Conservation (phyloP, 1,140 invertebrate species). For the Atta cephalotes region DNA sequence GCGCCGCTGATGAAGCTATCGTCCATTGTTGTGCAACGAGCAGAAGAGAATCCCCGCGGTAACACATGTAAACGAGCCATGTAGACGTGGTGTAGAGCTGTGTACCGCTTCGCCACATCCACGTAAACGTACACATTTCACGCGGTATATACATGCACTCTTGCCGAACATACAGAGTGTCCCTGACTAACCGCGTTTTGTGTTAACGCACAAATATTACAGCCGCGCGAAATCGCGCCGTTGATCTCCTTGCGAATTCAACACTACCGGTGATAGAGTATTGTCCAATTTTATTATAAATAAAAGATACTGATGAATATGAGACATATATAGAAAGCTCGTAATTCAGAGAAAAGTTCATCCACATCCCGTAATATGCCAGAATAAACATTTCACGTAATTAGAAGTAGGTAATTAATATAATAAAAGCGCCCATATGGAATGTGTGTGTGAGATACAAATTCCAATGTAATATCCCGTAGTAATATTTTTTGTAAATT, state of each 20-base stretch:
- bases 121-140: slow-evolving; percentile 72
- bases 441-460: too few relatives aligned
- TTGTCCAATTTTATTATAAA: slow-evolving; percentile 25
- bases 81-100: slow-evolving; percentile 48
- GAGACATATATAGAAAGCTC: not conserved
- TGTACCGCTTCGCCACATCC: slow-evolving; percentile 58
- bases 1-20: slow-evolving; percentile 78
- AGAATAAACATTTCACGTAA: not conserved
- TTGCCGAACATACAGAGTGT: slow-evolving; percentile 44
- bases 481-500: too few relatives aligned
- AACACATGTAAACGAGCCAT: slow-evolving; percentile 80
- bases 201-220: slow-evolving; percentile 18
- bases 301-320: not conserved
- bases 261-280: not conserved
- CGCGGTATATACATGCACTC: slow-evolving; percentile 44
- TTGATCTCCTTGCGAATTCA: not conserved
- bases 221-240: slow-evolving; percentile 34
- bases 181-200: slow-evolving; percentile 18
- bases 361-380: too few relatives aligned
- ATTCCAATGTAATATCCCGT: too few relatives aligned
- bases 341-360: not conserved
- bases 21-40: slow-evolving; percentile 75
- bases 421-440: not conserved
- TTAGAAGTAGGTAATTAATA: too few relatives aligned
- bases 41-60: slow-evolving; percentile 76